Percentiles rank a stretch among this genome's conserved stretches.
phyloP scores from a whole-genome alignment of 2,888 invertebrate species.

The Ptychoptera contaminata region DNA sequence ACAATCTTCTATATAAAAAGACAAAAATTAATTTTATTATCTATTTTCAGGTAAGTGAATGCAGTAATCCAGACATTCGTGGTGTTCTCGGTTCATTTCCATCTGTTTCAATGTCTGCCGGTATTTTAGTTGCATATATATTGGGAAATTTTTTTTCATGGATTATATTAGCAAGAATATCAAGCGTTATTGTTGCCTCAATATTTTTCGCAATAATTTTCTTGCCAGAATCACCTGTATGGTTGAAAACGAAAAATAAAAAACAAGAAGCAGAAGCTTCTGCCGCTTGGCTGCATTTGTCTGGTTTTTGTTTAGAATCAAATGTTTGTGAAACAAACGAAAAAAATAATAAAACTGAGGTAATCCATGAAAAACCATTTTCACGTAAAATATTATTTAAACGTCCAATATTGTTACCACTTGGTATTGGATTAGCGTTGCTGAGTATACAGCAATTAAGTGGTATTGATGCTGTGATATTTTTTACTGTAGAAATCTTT shows the following conservation, averaged over 20 bases:
- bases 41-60: conserved; percentile 39
- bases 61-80: conserved; percentile 44
- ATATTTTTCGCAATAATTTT: conserved; percentile 36
- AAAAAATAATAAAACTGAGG: not conserved
- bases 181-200: conserved; percentile 32
- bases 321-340: conserved; percentile 28
- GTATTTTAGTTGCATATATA: conserved; percentile 42
- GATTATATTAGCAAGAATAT: conserved; percentile 40
- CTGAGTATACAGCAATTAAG: conserved; percentile 42
- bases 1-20: not conserved
- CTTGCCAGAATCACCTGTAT: conserved; percentile 48
- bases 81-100: conserved; percentile 48
- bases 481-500: conserved; percentile 42
- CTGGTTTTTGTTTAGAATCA: not conserved
- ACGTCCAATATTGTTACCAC: conserved; percentile 33
- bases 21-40: not conserved
- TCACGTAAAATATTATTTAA: conserved; percentile 34
- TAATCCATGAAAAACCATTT: conserved; percentile 19
- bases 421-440: conserved; percentile 34
- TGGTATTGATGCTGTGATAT: conserved; percentile 41
- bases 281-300: conserved; percentile 36
- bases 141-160: conserved; percentile 42
- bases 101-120: conserved; percentile 46
- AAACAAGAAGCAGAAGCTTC: conserved; percentile 33
- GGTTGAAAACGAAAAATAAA: conserved; percentile 33